phyloP scores from a whole-genome alignment of 2,888 invertebrate genomes.

The Perithous albicinctus region DNA sequence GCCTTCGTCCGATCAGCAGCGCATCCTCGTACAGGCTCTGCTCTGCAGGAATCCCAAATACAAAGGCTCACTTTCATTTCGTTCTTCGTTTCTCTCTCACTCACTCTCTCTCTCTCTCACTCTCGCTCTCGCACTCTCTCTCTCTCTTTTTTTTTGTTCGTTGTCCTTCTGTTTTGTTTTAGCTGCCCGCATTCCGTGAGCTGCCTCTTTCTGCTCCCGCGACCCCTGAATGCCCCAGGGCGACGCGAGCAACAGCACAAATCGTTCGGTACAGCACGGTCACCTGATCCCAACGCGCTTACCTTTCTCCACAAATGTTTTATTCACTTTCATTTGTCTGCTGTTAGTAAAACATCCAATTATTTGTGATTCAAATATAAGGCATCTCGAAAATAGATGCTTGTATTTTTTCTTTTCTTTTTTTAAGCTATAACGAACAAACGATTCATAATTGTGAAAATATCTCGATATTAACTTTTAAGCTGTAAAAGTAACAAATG shows the following conservation, averaged over 20 bases:
- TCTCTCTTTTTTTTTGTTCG: conserved; percentile 55
- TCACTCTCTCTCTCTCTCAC: conserved; percentile 49
- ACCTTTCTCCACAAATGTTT: conserved; percentile 2
- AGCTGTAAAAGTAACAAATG: no score
- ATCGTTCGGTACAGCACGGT: conserved; percentile 8
- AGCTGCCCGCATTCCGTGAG: conserved; percentile 40
- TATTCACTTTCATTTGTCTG: not conserved
- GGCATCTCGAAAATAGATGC: not conserved
- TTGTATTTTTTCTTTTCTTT: not conserved
- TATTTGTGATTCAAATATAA: not conserved
- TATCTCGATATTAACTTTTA: no score
- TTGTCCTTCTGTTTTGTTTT: conserved; percentile 44
- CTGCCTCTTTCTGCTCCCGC: conserved; percentile 64
- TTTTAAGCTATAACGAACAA: not conserved
- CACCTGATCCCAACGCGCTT: conserved; percentile 6
- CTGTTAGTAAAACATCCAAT: conserved; percentile 2
- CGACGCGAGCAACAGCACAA: conserved; percentile 23
- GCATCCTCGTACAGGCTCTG: conserved; percentile 63
- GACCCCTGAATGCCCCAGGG: conserved; percentile 64
- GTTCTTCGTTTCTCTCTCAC: conserved; percentile 75
- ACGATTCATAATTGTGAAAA: not conserved
- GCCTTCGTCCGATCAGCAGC: conserved; percentile 63
- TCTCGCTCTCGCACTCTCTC: conserved; percentile 60
- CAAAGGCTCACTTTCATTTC: conserved; percentile 85
- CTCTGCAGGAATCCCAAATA: conserved; percentile 80